These are phyloP conservation scores for Pelecanoides urinatrix DNA, from an alignment of 2,113 vertebrate genomes.

Conservation along the genomic window DNA sequence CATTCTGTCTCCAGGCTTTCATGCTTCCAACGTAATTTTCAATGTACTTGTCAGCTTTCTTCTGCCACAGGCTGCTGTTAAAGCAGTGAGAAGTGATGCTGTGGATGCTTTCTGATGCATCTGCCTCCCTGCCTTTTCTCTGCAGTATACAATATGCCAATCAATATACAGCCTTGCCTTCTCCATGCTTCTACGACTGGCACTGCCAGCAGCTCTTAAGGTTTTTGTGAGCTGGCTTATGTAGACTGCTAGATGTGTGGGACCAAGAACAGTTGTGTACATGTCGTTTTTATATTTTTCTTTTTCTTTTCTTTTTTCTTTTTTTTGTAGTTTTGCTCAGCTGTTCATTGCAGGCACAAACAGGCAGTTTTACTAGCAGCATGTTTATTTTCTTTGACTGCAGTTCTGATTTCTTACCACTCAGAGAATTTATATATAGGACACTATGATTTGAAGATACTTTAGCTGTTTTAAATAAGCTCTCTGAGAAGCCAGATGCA, in stretches of 20 bases:
- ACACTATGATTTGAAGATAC: not conserved
- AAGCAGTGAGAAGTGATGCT: not conserved
- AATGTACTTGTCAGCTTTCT: not conserved
- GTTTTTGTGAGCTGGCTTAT: not conserved
- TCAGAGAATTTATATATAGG: not conserved
- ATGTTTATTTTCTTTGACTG: not conserved
- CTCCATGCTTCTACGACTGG: not conserved
- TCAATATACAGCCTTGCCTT: not conserved
- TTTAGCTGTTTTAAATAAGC: not conserved
- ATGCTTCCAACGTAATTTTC: not conserved
- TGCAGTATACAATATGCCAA: not conserved
- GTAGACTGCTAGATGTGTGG: rapidly evolving
- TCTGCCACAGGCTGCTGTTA: not conserved
- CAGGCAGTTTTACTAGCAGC: not conserved
- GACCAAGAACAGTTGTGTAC: not conserved
- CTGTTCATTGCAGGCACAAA: not conserved
- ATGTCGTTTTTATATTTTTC: rapidly evolving
- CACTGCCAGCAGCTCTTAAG: not conserved
- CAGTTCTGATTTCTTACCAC: not conserved
- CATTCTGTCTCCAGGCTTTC: not conserved
- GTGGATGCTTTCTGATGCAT: not conserved
- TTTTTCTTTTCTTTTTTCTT: not conserved
- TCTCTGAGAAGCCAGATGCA: not conserved
- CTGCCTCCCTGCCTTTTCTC: not conserved
- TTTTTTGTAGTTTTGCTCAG: not conserved